A percentile compares a stretch with the other conserved stretches of the same genome.
phyloP scores from a whole-genome alignment of 2,888 invertebrate genomes.

The Cephonodes hylas region DNA sequence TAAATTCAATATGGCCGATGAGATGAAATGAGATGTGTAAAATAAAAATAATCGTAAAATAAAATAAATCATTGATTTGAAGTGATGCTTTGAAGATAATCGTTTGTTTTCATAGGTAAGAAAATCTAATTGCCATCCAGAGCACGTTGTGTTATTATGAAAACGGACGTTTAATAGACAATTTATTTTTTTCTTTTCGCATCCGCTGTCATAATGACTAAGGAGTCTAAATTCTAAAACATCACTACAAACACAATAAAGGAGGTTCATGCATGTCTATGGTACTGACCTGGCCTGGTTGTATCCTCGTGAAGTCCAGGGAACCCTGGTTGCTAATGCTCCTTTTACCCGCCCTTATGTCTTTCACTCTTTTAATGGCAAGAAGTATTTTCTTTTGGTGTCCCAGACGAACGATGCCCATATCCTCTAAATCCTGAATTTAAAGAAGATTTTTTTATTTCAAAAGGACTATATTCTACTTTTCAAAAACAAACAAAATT shows the following conservation, averaged over 20 bases:
- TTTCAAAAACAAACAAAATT: too few relatives aligned
- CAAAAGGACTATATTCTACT: too few relatives aligned
- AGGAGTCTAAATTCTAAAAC: constrained; percentile 64
- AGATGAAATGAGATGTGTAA: constrained; percentile 40
- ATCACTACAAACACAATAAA: constrained; percentile 64
- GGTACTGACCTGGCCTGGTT: constrained; percentile 74
- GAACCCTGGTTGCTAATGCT: constrained; percentile 79
- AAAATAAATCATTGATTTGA: constrained; percentile 45
- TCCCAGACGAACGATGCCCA: constrained; percentile 95
- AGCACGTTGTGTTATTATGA: constrained; percentile 42
- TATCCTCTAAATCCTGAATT: constrained; percentile 94
- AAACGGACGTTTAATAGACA: constrained; percentile 39
- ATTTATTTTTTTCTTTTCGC: constrained; percentile 14
- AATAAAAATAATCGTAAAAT: constrained; percentile 38
- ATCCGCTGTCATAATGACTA: constrained; percentile 54
- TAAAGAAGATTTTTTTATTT: not conserved
- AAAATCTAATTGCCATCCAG: constrained; percentile 48
- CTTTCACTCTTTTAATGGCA: constrained; percentile 97
- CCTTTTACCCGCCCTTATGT: constrained; percentile 93
- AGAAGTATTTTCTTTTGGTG: constrained; percentile 99
- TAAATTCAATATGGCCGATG: constrained; percentile 41
- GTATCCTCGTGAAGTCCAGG: constrained; percentile 70
- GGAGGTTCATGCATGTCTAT: constrained; percentile 17
- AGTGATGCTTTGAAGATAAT: constrained; percentile 66
- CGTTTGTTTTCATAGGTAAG: constrained; percentile 35